Evolutionary conservation across 2,888 invertebrate genomes (phyloP).

Genomic region (Azorinus chamasolen): DNA sequence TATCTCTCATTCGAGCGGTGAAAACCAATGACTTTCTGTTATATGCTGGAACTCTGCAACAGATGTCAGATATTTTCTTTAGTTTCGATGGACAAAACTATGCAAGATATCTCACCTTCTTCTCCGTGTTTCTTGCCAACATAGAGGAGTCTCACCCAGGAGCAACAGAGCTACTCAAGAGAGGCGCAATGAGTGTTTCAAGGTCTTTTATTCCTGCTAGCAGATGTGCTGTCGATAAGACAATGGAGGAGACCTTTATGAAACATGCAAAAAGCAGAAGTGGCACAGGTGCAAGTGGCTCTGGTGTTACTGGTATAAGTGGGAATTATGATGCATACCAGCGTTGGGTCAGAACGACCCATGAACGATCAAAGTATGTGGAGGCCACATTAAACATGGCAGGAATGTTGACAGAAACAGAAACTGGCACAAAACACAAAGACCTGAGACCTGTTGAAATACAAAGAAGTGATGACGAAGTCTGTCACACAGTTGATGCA

Average conservation of each 20-base stretch:
- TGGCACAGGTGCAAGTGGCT: conserved; percentile 45
- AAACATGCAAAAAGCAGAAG: conserved; percentile 48
- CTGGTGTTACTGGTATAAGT: conserved; percentile 47
- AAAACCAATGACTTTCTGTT: neutral
- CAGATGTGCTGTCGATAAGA: conserved; percentile 60
- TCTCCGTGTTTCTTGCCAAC: too few species aligned
- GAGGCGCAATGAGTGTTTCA: conserved; percentile 61
- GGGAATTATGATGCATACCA: conserved; percentile 54
- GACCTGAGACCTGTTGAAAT: conserved; percentile 55
- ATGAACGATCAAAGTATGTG: conserved; percentile 37
- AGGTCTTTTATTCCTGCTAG: conserved; percentile 64
- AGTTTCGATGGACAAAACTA: neutral
- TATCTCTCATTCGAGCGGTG: too few species aligned
- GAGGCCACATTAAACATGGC: conserved; percentile 39
- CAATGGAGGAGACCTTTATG: conserved; percentile 58
- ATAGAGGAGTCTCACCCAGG: too few species aligned
- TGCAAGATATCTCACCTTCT: too few species aligned
- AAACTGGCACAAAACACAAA: conserved; percentile 31
- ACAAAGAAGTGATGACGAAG: conserved; percentile 39
- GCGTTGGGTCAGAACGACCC: conserved; percentile 46
- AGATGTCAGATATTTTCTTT: conserved; percentile 2
- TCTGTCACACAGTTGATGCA: conserved; percentile 33
- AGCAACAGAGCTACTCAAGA: too few species aligned
- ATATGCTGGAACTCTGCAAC: neutral
- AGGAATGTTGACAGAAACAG: conserved; percentile 41